A percentile compares a stretch with the other conserved stretches of the same genome.
phyloP scores from a whole-genome alignment of 2,113 vertebrate genomes.

The Pogona vitticeps region DNA sequence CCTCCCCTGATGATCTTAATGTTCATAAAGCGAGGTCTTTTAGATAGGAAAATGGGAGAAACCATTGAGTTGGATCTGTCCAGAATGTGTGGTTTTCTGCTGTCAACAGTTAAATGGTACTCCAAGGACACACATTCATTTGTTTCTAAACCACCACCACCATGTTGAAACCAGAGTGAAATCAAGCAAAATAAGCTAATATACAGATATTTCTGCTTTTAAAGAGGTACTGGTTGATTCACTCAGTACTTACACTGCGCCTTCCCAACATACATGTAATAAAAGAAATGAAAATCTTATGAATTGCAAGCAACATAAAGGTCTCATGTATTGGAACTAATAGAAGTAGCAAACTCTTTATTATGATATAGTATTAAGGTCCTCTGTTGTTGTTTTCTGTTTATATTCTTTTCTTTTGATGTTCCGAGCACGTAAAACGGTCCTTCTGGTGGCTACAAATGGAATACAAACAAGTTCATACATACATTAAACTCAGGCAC shows the following conservation, averaged over 20 bases:
- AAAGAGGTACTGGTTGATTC: neutral
- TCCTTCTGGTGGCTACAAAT: neutral
- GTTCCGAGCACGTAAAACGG: too few species aligned
- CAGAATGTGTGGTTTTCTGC: neutral
- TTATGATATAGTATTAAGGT: neutral
- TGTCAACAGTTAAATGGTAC: neutral
- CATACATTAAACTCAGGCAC: neutral
- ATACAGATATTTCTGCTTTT: neutral
- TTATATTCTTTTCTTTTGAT: neutral
- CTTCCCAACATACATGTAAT: neutral
- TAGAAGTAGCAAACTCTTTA: neutral
- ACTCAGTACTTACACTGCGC: neutral
- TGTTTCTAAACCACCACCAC: neutral
- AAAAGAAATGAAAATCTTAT: neutral
- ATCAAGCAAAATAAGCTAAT: neutral
- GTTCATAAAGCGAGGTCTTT: too few species aligned
- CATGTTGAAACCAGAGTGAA: neutral
- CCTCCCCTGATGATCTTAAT: too few species aligned
- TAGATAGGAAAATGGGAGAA: too few species aligned
- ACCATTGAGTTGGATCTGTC: too few species aligned
- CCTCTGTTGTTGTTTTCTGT: neutral
- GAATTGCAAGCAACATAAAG: neutral
- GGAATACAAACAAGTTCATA: neutral
- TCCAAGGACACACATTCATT: neutral
- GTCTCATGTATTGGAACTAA: neutral